Base-by-base conservation (phyloP, 1,140 invertebrate species). In the Lutraria rhynchaena region DNA sequence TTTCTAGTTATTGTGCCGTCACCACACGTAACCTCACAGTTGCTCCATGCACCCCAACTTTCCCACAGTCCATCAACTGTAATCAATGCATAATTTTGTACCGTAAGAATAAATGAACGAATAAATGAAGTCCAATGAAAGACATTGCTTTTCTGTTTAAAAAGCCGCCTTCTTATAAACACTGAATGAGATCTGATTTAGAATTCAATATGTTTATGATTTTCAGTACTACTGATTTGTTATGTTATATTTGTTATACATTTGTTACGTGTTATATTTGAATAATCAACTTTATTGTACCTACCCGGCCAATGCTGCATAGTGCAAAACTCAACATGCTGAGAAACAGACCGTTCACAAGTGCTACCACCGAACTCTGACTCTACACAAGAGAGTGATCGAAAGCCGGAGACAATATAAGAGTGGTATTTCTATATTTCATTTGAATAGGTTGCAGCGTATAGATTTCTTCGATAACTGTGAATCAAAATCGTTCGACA, bases 371-470 rank as follows among this genome's bases (percentile, higher is more conserved):
- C 73, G 19, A 77, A 51, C 4, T 69, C 22, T 17, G 85, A 83
- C 35, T 83, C 75, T 27, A 41, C 71, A 49, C 85, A 86, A 3
- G 24, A n/a, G n/a, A n/a, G n/a, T n/a, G n/a, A n/a, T n/a, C n/a
- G n/a, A n/a, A n/a, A n/a, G n/a, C n/a, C n/a, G n/a, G n/a, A n/a
- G n/a, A n/a, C n/a, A n/a, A n/a, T n/a, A n/a, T n/a, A n/a, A n/a
- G n/a, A 44, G 35, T 83, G 70, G 3, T 33, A 44, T 46, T 67
- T 60, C 3, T 46, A n/a, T n/a, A n/a, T n/a, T n/a, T n/a, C n/a
- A n/a, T n/a, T n/a, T n/a, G n/a, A n/a, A n/a, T n/a, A n/a, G n/a
- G n/a, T n/a, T n/a, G n/a, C n/a, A n/a, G n/a, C n/a, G n/a, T n/a
- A n/a, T n/a, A n/a, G n/a, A n/a, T n/a, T n/a, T n/a, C n/a, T n/a